A percentile compares a stretch with the other conserved stretches of the same genome.
Conservation (phyloP, 2,797 vertebrate genomes). For the Erithacus rubecula region DNA sequence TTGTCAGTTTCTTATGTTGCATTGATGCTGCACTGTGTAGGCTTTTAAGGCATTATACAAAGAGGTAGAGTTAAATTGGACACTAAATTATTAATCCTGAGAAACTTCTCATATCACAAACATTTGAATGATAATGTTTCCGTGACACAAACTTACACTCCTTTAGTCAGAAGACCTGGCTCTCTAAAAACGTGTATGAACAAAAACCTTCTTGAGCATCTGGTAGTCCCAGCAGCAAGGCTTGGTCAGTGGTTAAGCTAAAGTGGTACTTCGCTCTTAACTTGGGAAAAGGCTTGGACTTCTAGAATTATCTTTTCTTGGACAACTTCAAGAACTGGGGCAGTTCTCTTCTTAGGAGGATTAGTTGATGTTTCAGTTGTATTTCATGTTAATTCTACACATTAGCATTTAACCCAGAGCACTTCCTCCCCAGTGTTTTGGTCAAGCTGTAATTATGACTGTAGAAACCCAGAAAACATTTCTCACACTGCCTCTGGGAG, state of each 20-base stretch:
- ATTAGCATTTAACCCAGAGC: not conserved
- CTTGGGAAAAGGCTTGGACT: not conserved
- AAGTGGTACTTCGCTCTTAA: not conserved
- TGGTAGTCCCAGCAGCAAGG: not conserved
- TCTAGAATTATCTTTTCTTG: not conserved
- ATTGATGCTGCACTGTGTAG: not conserved
- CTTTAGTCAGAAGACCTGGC: not conserved
- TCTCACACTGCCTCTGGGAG: not conserved
- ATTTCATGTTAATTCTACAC: not conserved
- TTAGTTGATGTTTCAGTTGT: not conserved
- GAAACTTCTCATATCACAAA: not conserved
- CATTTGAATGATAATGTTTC: not conserved
- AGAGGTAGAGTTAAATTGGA: not conserved
- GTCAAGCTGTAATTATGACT: not conserved
- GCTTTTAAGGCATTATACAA: not conserved
- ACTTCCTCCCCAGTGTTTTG: not conserved
- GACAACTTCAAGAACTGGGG: not conserved
- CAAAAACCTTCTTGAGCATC: not conserved
- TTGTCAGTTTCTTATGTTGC: not conserved
- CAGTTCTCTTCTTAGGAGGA: not conserved
- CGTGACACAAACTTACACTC: not conserved
- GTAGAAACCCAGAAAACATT: not conserved
- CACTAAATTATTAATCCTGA: not conserved
- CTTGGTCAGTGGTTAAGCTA: not conserved
- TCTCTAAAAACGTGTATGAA: not conserved